Base-by-base conservation (phyloP, 2,888 invertebrate species). In the Octodonta nipae region DNA sequence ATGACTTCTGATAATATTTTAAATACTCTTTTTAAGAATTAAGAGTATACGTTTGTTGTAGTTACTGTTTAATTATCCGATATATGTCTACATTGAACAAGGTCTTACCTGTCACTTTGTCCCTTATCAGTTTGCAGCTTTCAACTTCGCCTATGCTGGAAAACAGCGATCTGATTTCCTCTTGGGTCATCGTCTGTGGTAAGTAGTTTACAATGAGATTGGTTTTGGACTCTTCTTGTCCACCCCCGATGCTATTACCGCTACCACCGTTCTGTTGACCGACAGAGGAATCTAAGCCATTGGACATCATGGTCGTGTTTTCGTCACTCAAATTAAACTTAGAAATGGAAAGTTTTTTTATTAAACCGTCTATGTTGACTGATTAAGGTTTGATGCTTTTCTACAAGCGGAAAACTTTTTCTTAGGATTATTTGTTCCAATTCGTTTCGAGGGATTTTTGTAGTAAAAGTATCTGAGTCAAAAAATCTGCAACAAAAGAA, bases 151-250 rank as follows among this genome's bases (percentile, higher is more conserved):
- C 98, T 58, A 98, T 93, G 62, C 89, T 91, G 34, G 92, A 88
- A 69, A 99, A 99, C 33, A 99, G 73, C 35, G 92, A 89, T 43
- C 95, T 75, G 45, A 98, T 96, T 66, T 96, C 96, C 65, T 96
- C 96, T 67, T 98, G 96, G 35, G 92, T 92, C 98, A 98, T 98
- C 52, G 88, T 93, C 71, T 98, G 98, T 41, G 98, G 98, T 65
- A 98, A 75, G 67, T 98, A 98, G 71, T 98, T 98, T 58, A 98
- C 96, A 66, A 98, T 98, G 50, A 98, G 78, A 70, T 98, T 98
- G 51, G 96, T 98, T 71, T 91, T 87, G 55, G 87, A 88, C 70
- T 92, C 91, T 67, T 86, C 85, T 56, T 81, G 77, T 57, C 82
- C 82, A 26, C 66, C 65, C 31, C 67, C 59, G 32, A 55, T 57